Percentiles rank a stretch among this genome's conserved stretches.
These are phyloP conservation scores for Cynodonichthys magdalenae DNA, from an alignment of 2,797 vertebrate species.

Conservation along the genomic window DNA sequence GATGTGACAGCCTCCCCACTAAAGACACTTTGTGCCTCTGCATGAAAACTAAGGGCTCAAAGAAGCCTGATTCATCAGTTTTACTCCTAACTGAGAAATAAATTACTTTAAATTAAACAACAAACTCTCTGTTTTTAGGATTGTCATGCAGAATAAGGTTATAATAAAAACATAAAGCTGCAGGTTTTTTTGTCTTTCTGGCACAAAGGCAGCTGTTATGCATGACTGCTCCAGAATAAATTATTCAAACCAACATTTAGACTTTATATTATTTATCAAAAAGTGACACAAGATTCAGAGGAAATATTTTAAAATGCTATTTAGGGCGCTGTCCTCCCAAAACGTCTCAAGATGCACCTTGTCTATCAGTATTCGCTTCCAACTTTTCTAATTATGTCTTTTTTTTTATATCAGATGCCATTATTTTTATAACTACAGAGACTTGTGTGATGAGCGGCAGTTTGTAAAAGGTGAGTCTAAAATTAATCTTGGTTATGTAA, in stretches of 20 bases:
- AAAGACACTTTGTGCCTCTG: slow-evolving; percentile 46
- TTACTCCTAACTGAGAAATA: slow-evolving; percentile 31
- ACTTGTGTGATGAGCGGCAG: slow-evolving; percentile 37
- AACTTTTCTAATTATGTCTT: background rate
- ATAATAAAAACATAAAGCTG: slow-evolving; percentile 30
- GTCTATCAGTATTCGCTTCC: background rate
- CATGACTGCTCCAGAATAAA: slow-evolving; percentile 66
- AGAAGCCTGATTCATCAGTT: slow-evolving; percentile 54
- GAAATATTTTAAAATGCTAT: slow-evolving; percentile 64
- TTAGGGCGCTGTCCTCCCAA: slow-evolving; percentile 47
- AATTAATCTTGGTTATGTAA: slow-evolving; percentile 52
- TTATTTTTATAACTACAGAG: slow-evolving; percentile 45
- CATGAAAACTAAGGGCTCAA: slow-evolving; percentile 41
- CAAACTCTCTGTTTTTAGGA: background rate
- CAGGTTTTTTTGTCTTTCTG: slow-evolving; percentile 40
- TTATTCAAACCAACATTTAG: slow-evolving; percentile 73
- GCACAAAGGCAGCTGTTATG: slow-evolving; percentile 60
- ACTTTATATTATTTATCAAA: slow-evolving; percentile 77
- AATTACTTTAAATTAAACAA: slow-evolving; percentile 23
- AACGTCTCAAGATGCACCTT: slow-evolving; percentile 45
- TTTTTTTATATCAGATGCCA: slow-evolving; percentile 6
- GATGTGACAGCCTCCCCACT: slow-evolving; percentile 68
- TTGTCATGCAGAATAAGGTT: slow-evolving; percentile 5
- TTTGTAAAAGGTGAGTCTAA: slow-evolving; percentile 61
- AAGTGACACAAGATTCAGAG: slow-evolving; percentile 55